phyloP scores from a whole-genome alignment of 2,113 vertebrate genomes.

The Myrmecobius fasciatus region DNA sequence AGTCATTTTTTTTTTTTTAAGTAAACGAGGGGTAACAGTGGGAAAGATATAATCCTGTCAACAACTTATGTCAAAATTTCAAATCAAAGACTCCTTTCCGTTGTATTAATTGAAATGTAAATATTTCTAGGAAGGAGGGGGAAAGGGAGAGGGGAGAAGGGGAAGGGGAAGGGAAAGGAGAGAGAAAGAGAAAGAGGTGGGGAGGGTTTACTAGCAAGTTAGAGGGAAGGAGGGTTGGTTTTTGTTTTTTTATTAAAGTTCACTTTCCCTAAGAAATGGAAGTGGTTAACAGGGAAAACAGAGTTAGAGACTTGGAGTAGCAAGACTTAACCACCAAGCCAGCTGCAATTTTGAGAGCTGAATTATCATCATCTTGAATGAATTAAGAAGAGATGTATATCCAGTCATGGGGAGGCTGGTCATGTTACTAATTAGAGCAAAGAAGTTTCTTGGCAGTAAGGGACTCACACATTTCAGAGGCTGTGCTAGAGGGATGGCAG shows the following conservation, averaged over 20 bases:
- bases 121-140: background rate
- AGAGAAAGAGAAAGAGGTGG: background rate
- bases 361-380: background rate
- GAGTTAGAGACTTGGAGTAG: background rate
- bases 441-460: background rate
- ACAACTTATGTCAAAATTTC: background rate
- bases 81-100: background rate
- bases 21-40: background rate
- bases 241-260: background rate
- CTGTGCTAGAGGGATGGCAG: background rate
- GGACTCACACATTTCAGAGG: background rate
- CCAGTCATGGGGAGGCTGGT: background rate
- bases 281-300: background rate
- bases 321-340: background rate
- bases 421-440: background rate
- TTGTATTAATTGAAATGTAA: background rate
- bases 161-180: no score
- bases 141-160: background rate
- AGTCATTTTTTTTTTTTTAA: background rate
- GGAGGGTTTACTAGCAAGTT: background rate
- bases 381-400: background rate
- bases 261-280: background rate
- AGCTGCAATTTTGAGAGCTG: background rate
- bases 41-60: background rate
- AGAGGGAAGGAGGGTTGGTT: background rate